These are phyloP conservation scores for Timema podura DNA, from an alignment of 2,888 invertebrate species.

Conservation along the genomic window DNA sequence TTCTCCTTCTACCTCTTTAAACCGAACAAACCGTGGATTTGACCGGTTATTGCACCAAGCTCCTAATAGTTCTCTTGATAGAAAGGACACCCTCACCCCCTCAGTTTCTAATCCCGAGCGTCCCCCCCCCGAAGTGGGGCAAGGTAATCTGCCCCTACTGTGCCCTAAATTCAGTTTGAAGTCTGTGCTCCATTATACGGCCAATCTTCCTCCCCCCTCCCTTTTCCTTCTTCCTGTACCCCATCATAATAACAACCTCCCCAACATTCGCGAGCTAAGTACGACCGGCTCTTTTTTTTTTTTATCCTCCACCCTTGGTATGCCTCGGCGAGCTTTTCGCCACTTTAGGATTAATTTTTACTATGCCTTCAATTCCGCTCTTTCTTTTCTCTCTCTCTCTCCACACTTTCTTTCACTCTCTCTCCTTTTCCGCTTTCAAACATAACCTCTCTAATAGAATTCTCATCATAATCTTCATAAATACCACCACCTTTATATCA, in stretches of 20 bases:
- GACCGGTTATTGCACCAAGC: too few species aligned
- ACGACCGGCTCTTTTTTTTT: too few species aligned
- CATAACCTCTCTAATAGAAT: constrained; percentile 2
- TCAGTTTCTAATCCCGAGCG: constrained; percentile 16
- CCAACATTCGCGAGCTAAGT: too few species aligned
- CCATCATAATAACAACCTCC: too few species aligned
- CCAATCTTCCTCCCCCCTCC: constrained; percentile 5
- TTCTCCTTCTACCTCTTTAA: background rate
- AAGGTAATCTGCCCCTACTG: constrained; percentile 15
- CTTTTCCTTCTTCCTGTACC: constrained; percentile 8
- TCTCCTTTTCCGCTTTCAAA: too few species aligned
- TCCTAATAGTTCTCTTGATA: background rate
- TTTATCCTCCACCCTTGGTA: too few species aligned
- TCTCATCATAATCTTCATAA: constrained; percentile 13
- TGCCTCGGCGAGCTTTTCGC: too few species aligned
- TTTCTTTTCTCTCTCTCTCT: too few species aligned
- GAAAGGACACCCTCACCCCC: too few species aligned
- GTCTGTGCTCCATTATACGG: constrained; percentile 11
- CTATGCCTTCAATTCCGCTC: constrained; percentile 11
- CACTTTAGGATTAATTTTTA: constrained; percentile 17
- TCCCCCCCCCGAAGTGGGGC: background rate
- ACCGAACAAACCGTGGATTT: too few species aligned
- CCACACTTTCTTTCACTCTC: too few species aligned
- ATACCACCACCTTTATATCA: background rate
- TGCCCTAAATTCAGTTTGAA: constrained; percentile 17